Percentiles rank a stretch among this genome's conserved stretches.
Evolutionary conservation across 37 sponge, comb jelly and placozoan species (phyloP).

Genomic region (Hormiphora californensis): DNA sequence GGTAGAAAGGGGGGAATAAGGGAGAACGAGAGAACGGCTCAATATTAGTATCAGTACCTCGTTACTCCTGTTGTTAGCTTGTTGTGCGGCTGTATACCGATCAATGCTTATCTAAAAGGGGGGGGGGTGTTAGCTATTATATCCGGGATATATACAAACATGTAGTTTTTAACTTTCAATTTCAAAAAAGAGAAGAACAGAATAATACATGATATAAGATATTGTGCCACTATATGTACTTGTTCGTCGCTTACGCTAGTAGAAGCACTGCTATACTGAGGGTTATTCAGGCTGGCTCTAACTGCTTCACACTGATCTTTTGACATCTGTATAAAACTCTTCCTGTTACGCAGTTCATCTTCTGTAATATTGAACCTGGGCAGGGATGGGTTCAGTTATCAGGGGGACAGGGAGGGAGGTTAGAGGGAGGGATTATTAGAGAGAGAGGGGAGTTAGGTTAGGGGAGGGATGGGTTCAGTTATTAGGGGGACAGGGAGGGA

Average conservation of each 20-base stretch:
- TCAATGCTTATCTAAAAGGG: too few species aligned
- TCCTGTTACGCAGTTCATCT: constrained; percentile 35
- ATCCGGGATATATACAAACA: neutral
- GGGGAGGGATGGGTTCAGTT: neutral
- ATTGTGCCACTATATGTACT: too few species aligned
- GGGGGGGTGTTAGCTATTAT: too few species aligned
- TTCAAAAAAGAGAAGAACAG: neutral
- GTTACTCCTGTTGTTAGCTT: constrained; percentile 29
- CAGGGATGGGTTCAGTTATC: neutral
- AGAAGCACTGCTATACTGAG: neutral
- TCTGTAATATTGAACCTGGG: constrained; percentile 48
- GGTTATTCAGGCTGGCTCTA: constrained; percentile 1
- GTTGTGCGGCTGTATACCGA: constrained; percentile 40
- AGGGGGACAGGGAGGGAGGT: neutral
- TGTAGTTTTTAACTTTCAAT: neutral
- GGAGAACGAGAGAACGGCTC: neutral
- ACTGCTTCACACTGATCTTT: neutral
- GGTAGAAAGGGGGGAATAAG: neutral
- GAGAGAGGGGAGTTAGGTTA: neutral
- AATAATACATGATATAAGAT: too few species aligned
- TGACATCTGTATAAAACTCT: constrained; percentile 43
- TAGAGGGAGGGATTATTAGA: neutral
- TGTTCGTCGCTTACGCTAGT: too few species aligned
- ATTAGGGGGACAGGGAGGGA: neutral
- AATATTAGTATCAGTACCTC: too few species aligned